These are phyloP conservation scores for Scaptomyza reducta DNA, from an alignment of 2,888 invertebrate genomes.

Conservation along the genomic window DNA sequence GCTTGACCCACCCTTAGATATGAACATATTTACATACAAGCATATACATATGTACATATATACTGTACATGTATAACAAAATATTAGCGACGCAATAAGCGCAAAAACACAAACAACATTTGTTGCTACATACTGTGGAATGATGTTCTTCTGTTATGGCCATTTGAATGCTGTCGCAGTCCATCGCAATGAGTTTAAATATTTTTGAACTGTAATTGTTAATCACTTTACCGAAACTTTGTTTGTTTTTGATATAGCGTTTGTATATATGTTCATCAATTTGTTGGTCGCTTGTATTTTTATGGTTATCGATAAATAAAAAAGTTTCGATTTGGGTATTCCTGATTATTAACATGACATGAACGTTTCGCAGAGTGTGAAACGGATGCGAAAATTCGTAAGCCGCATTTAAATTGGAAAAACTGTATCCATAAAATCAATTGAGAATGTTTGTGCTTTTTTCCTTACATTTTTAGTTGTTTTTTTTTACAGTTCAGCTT, in stretches of 20 bases:
- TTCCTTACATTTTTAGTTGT: too few relatives aligned
- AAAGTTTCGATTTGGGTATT: not conserved
- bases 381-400: not conserved
- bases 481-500: too few relatives aligned
- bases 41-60: not conserved
- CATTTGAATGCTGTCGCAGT: constrained; percentile 82
- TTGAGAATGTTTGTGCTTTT: too few relatives aligned
- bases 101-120: not conserved
- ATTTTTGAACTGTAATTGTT: not conserved
- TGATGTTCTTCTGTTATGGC: constrained; percentile 82
- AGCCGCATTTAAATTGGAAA: not conserved
- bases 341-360: not conserved
- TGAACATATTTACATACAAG: not conserved
- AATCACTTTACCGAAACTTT: not conserved
- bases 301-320: constrained; percentile 14
- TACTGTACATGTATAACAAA: not conserved
- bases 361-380: not conserved
- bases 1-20: not conserved
- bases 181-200: constrained; percentile 65
- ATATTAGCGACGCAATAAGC: constrained; percentile 37
- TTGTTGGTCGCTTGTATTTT: not conserved
- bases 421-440: too few relatives aligned
- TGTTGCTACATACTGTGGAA: constrained; percentile 62
- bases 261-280: not conserved
- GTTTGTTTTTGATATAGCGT: not conserved